Evolutionary conservation across 2,797 vertebrate species (phyloP).

Genomic region (Coreius guichenoti): DNA sequence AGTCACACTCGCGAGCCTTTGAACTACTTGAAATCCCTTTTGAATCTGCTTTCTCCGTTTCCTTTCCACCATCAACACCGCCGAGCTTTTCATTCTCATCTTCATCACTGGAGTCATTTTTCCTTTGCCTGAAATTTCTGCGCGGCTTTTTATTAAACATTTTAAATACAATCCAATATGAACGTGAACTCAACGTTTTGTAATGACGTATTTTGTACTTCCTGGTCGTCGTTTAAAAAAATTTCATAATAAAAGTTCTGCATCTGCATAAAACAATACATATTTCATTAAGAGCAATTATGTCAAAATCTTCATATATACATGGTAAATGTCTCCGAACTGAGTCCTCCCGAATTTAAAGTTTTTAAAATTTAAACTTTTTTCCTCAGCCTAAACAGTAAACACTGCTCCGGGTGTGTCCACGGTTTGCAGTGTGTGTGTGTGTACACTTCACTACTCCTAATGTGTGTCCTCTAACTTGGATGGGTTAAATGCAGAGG

Average conservation of each 20-base stretch:
- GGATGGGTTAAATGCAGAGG: too few species aligned
- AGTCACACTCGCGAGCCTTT: slow-evolving; percentile 58
- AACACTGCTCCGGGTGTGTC: too few species aligned
- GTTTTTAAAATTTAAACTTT: not conserved
- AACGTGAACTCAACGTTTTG: not conserved
- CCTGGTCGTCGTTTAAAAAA: not conserved
- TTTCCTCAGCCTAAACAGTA: not conserved
- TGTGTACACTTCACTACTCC: too few species aligned
- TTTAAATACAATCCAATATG: not conserved
- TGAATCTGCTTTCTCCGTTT: not conserved
- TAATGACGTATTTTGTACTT: slow-evolving; percentile 1
- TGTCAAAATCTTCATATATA: not conserved
- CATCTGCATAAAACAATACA: not conserved
- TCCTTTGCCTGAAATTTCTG: slow-evolving; percentile 80
- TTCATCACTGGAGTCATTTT: slow-evolving; percentile 78
- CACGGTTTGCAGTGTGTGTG: too few species aligned
- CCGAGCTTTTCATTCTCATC: slow-evolving; percentile 60
- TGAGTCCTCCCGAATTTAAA: not conserved
- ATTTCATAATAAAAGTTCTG: slow-evolving; percentile 35
- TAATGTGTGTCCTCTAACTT: too few species aligned
- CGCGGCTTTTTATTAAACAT: slow-evolving; percentile 82
- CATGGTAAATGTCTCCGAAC: too few species aligned
- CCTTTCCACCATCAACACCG: slow-evolving; percentile 15
- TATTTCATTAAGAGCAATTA: too few species aligned
- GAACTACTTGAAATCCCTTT: slow-evolving; percentile 73